Evolutionary conservation across 2,888 invertebrate species (phyloP).

Genomic region (Conistra vaccinii): DNA sequence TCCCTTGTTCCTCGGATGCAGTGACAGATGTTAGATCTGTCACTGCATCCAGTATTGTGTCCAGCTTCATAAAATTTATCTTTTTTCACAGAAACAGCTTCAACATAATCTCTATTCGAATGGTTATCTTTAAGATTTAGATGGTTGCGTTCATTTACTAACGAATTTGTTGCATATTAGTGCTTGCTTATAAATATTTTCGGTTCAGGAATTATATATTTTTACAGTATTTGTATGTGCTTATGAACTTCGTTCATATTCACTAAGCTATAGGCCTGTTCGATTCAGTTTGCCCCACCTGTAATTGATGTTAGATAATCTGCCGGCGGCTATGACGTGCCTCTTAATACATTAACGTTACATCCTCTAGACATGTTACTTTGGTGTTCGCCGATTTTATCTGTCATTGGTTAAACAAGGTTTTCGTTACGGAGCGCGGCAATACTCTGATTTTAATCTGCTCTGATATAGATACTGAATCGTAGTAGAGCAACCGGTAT

Average conservation of each 20-base stretch:
- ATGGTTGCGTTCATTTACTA: background rate
- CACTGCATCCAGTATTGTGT: background rate
- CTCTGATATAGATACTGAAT: conserved; percentile 46
- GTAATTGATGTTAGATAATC: conserved; percentile 71
- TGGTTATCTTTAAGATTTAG: background rate
- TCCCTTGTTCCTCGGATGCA: background rate
- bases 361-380: conserved; percentile 66
- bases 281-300: conserved; percentile 67
- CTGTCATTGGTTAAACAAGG: conserved; percentile 68
- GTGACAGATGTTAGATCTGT: background rate
- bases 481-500: conserved; percentile 46
- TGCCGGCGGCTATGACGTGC: conserved; percentile 66
- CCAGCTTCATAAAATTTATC: background rate
- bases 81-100: background rate
- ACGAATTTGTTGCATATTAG: background rate
- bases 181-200: background rate
- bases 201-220: background rate
- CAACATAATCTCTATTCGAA: background rate
- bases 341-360: conserved; percentile 66
- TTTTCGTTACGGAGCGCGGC: conserved; percentile 63
- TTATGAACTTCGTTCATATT: conserved; percentile 16
- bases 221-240: background rate
- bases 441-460: conserved; percentile 61
- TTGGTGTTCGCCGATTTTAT: conserved; percentile 69
- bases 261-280: conserved; percentile 61